Evolutionary conservation across 2,113 vertebrate species (phyloP).

Genomic region (Cricetomys ansorgei): DNA sequence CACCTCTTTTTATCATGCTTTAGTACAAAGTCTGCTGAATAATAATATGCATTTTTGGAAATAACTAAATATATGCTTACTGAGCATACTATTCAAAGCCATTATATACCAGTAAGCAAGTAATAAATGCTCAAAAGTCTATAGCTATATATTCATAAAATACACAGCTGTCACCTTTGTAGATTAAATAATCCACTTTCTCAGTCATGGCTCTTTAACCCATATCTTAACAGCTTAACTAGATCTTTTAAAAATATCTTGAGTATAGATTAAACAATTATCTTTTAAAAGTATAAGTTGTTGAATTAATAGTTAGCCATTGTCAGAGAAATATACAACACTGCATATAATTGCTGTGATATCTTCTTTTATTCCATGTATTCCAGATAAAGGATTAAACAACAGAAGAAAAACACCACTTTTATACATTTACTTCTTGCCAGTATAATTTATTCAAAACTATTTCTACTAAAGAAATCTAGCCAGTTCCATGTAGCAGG

Average conservation of each 20-base stretch:
- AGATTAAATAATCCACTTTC: constrained; percentile 84
- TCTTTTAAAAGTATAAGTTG: neutral
- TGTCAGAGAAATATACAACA: neutral
- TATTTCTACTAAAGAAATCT: neutral
- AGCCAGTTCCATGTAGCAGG: neutral
- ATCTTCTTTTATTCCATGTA: neutral
- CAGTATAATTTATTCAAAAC: constrained; percentile 16
- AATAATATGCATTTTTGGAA: constrained; percentile 83
- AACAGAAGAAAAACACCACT: neutral
- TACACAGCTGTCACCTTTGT: constrained; percentile 80
- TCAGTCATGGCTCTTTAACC: constrained; percentile 78
- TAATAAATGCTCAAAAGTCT: constrained; percentile 83
- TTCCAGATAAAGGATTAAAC: neutral
- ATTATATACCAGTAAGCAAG: constrained; percentile 85
- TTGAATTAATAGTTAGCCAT: neutral
- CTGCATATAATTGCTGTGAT: neutral
- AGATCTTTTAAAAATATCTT: constrained; percentile 51
- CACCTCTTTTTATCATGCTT: constrained; percentile 81
- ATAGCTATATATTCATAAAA: constrained; percentile 83
- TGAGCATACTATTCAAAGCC: constrained; percentile 81
- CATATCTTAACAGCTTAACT: constrained; percentile 67
- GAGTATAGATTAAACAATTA: neutral
- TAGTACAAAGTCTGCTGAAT: constrained; percentile 83
- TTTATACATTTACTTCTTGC: neutral
- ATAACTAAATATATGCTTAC: constrained; percentile 77